A percentile compares a stretch with the other conserved stretches of the same genome.
Conservation (phyloP, 2,888 invertebrate genomes). For the Sthenelais limicola region DNA sequence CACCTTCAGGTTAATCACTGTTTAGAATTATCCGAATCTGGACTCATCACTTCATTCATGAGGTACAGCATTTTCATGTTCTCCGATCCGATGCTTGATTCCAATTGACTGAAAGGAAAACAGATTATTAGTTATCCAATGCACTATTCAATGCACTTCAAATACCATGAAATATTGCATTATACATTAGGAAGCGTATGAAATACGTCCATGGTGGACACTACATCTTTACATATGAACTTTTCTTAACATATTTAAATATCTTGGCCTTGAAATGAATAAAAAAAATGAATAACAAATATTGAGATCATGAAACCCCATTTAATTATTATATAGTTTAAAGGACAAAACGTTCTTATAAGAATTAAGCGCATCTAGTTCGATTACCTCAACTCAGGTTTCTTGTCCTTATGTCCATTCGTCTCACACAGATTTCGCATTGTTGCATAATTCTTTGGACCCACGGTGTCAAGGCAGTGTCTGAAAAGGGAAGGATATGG, state of each 20-base stretch:
- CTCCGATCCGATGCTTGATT: constrained; percentile 20
- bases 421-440: constrained; percentile 22
- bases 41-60: constrained; percentile 28
- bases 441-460: constrained; percentile 29
- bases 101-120: constrained; percentile 19
- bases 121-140: background rate
- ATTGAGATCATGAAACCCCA: no score
- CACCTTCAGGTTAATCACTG: no score
- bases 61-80: constrained; percentile 40
- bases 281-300: no score
- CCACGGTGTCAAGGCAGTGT: constrained; percentile 25
- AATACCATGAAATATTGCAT: background rate
- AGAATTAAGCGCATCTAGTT: no score
- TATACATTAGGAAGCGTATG: no score
- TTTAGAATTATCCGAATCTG: no score
- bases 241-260: no score
- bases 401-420: background rate
- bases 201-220: no score
- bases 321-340: no score
- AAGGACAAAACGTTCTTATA: no score
- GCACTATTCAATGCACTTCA: background rate
- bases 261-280: no score
- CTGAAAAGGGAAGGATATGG: background rate
- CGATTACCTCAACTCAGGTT: constrained; percentile 7
- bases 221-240: no score